Percentiles rank a stretch among this genome's conserved stretches.
Conservation (phyloP, 2,113 vertebrate species). For the Abramis brama region DNA sequence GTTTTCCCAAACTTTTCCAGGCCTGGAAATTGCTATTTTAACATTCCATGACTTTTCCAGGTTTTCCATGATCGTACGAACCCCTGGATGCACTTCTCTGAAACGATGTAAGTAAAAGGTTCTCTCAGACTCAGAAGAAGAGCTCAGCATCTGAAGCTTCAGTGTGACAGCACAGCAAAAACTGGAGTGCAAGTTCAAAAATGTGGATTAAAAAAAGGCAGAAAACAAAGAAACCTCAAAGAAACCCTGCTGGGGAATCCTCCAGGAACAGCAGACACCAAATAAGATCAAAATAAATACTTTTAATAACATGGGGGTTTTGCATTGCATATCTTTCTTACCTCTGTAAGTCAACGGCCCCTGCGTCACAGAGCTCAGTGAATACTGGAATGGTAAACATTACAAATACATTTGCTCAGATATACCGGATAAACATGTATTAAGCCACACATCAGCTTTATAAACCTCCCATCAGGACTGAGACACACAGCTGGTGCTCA, state of each 20-base stretch:
- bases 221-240: neutral
- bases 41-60: too few species aligned
- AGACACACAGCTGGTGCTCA: neutral
- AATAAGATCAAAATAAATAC: neutral
- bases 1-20: too few species aligned
- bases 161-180: too few species aligned
- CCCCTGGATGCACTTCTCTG: too few species aligned
- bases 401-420: neutral
- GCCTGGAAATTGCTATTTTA: too few species aligned
- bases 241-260: too few species aligned
- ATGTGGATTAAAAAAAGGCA: neutral
- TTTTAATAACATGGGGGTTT: neutral
- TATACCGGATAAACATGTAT: neutral
- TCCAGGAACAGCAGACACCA: neutral
- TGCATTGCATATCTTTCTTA: neutral
- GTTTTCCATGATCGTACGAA: too few species aligned
- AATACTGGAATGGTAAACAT: neutral
- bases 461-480: neutral
- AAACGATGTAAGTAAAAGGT: too few species aligned
- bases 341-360: neutral
- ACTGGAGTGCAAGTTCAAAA: too few species aligned
- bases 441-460: neutral
- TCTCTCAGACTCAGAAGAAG: too few species aligned
- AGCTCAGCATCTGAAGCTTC: too few species aligned
- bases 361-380: neutral